Conservation (phyloP, 2,113 vertebrate genomes). For the Burhinus oedicnemus region DNA sequence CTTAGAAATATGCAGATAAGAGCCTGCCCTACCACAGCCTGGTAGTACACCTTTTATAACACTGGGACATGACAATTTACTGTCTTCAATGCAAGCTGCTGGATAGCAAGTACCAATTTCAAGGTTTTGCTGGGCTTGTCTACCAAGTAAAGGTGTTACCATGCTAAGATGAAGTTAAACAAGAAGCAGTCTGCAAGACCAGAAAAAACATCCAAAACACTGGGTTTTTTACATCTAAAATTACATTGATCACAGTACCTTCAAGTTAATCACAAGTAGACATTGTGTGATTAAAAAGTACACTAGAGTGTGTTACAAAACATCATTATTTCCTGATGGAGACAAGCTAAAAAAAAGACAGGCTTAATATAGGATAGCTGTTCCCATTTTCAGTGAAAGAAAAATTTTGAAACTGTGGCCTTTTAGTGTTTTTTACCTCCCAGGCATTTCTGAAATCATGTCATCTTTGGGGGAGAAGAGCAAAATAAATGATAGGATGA, state of each 20-base stretch:
- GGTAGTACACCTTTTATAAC: background rate
- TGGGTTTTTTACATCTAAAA: background rate
- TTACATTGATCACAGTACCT: background rate
- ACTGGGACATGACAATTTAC: background rate
- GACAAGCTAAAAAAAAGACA: background rate
- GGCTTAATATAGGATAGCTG: background rate
- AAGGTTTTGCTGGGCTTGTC: background rate
- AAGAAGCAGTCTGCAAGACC: background rate
- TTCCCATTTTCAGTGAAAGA: background rate
- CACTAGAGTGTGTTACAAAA: background rate
- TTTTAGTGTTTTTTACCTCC: background rate
- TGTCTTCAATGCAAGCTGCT: background rate
- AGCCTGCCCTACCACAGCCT: background rate
- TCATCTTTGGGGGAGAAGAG: background rate
- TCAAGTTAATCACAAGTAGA: background rate
- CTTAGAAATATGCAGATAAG: background rate
- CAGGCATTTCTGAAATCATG: background rate
- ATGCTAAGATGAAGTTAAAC: background rate
- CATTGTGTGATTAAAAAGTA: background rate
- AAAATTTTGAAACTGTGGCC: background rate
- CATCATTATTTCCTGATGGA: background rate
- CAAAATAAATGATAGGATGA: background rate
- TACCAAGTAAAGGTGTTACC: background rate
- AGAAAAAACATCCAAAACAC: background rate
- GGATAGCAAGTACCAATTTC: background rate